Conservation (phyloP, 1,140 invertebrate genomes). For the Hydropsyche tenuis region DNA sequence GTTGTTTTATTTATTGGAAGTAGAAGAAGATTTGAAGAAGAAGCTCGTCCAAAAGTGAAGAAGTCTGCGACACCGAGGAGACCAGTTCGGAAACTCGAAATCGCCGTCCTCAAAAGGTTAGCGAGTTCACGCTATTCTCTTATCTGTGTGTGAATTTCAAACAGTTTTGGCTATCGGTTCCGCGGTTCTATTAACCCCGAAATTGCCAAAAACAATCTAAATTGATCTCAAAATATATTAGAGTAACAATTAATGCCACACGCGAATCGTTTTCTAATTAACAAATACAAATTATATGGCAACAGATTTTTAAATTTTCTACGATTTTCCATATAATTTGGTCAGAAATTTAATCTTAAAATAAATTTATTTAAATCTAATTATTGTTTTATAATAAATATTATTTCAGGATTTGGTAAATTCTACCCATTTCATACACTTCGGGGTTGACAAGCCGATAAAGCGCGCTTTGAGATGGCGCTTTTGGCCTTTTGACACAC, state of each 20-base stretch:
- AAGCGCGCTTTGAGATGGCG: neutral
- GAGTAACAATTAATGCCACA: too few species aligned
- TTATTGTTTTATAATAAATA: too few species aligned
- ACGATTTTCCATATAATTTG: too few species aligned
- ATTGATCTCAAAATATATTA: too few species aligned
- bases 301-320: too few species aligned
- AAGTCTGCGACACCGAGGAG: conserved; percentile 4
- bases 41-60: neutral
- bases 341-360: too few species aligned
- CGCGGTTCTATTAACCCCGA: neutral
- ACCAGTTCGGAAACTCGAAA: conserved; percentile 38
- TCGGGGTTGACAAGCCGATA: neutral
- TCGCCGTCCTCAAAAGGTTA: conserved; percentile 40
- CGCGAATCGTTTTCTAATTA: too few species aligned
- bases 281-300: too few species aligned
- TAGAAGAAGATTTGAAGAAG: conserved; percentile 21
- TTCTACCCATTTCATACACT: too few species aligned
- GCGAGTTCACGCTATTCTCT: conserved; percentile 31
- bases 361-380: too few species aligned
- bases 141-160: conserved; percentile 23
- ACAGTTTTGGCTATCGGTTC: conserved; percentile 21
- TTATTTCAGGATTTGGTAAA: too few species aligned
- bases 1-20: conserved; percentile 45
- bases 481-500: conserved; percentile 24
- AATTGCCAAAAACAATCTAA: neutral